Conservation (phyloP, 1,140 invertebrate species). For the Hetaerina americana region DNA sequence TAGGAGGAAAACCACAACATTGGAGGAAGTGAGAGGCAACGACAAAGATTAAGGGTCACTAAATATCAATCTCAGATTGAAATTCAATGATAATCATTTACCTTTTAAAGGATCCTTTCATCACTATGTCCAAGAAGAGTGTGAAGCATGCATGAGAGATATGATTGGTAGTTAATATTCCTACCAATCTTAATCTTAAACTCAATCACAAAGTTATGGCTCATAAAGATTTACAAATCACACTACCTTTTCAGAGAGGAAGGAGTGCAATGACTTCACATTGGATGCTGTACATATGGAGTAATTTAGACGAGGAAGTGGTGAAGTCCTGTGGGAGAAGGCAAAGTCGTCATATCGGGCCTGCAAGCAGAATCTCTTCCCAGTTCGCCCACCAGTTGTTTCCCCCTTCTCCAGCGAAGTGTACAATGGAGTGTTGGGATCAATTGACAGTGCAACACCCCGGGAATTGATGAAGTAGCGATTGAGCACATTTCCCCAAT, state of each 20-base stretch:
- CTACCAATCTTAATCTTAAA: too few species aligned
- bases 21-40: too few species aligned
- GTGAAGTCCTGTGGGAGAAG: slow-evolving; percentile 50
- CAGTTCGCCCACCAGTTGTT: neutral
- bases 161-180: too few species aligned
- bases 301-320: slow-evolving; percentile 58
- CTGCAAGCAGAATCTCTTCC: slow-evolving; percentile 50
- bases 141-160: too few species aligned
- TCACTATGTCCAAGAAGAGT: too few species aligned
- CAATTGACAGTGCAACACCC: slow-evolving; percentile 64
- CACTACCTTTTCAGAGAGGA: slow-evolving; percentile 45
- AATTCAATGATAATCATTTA: too few species aligned
- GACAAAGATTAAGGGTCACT: too few species aligned
- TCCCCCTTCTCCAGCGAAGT: slow-evolving; percentile 48
- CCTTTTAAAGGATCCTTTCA: too few species aligned
- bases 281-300: slow-evolving; percentile 70
- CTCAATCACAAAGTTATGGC: too few species aligned
- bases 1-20: too few species aligned
- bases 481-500: slow-evolving; percentile 65
- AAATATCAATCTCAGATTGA: too few species aligned
- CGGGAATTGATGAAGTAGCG: slow-evolving; percentile 73
- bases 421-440: slow-evolving; percentile 62
- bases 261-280: slow-evolving; percentile 58
- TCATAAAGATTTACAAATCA: neutral
- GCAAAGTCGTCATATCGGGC: slow-evolving; percentile 64